Evolutionary conservation across 2,888 invertebrate genomes (phyloP), one percentile per base, ranked within the genome.

Genomic region (Suillia variegata): DNA sequence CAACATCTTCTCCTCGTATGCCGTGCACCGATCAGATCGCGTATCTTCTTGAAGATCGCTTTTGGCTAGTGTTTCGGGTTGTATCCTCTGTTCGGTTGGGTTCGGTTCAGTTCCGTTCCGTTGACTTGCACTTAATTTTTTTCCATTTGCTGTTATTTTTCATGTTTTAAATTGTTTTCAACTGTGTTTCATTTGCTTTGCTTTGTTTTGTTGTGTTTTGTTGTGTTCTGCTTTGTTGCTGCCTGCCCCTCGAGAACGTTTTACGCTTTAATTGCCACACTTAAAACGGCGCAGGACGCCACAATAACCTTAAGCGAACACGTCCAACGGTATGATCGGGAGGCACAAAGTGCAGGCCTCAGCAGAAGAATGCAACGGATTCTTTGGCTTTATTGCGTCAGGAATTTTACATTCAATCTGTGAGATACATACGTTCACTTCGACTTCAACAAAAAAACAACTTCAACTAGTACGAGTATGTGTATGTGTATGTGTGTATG

Each of bases 241-340:
- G 6, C 38, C 12, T 38, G 38, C 38, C 38, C n/a, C n/a, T n/a
- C n/a, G 51, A 56, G 59, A 59, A 24, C 13, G 42, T 62, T 59
- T 56, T 54, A 61, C 48, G 65, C 60, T 62, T 65, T 77, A 77
- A 77, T 76, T 76, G 75, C 69, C 67, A 55, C 65, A 67, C 64
- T 71, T 71, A 67, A 65, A n/a, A n/a, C n/a, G 63, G 61, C 20
- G 15, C 20, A 17, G 45, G 45, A 20, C 5, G 45, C n/a, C 38
- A 4, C 38, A n/a, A 38, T 73, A 73, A 70, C 74, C 66, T 17
- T 70, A 72, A 70, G 71, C 74, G 71, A 69, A 74, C 73, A 24
- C 10, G 22, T 24, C n/a, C n/a, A n/a, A n/a, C n/a, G n/a, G n/a
- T n/a, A n/a, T n/a, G n/a, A n/a, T n/a, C n/a, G n/a, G 6, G 31